Conservation (phyloP, 2,888 invertebrate genomes). For the Hyalella azteca region DNA sequence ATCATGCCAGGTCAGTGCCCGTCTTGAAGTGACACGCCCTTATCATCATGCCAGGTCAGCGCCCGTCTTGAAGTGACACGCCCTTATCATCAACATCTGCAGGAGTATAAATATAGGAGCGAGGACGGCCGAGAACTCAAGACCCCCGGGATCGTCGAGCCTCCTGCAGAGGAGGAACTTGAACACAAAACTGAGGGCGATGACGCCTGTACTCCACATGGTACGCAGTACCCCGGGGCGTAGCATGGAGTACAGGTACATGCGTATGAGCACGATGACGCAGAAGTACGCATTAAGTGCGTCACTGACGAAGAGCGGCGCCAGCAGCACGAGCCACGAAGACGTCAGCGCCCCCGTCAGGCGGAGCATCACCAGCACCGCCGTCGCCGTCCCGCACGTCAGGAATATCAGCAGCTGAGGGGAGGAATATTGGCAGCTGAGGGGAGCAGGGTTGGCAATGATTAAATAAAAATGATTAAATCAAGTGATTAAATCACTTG, state of each 20-base stretch:
- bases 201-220: constrained; percentile 63
- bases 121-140: constrained; percentile 91
- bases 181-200: constrained; percentile 75
- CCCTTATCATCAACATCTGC: constrained; percentile 87
- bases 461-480: no score
- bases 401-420: constrained; percentile 90
- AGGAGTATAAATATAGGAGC: constrained; percentile 89
- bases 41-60: not conserved
- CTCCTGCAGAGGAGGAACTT: constrained; percentile 90
- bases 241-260: constrained; percentile 74
- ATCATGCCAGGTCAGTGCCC: constrained; percentile 68
- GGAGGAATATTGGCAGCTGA: no score
- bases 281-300: constrained; percentile 93
- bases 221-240: constrained; percentile 59
- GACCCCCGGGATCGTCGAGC: constrained; percentile 73
- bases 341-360: constrained; percentile 69
- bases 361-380: constrained; percentile 80
- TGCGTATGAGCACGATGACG: constrained; percentile 90
- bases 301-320: constrained; percentile 89
- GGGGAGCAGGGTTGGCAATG: no score
- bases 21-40: constrained; percentile 79
- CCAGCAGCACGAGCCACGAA: constrained; percentile 90
- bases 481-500: no score
- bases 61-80: constrained; percentile 74
- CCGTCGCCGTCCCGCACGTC: constrained; percentile 81